Conservation (phyloP, 2,888 invertebrate species). For the Spodoptera littoralis region DNA sequence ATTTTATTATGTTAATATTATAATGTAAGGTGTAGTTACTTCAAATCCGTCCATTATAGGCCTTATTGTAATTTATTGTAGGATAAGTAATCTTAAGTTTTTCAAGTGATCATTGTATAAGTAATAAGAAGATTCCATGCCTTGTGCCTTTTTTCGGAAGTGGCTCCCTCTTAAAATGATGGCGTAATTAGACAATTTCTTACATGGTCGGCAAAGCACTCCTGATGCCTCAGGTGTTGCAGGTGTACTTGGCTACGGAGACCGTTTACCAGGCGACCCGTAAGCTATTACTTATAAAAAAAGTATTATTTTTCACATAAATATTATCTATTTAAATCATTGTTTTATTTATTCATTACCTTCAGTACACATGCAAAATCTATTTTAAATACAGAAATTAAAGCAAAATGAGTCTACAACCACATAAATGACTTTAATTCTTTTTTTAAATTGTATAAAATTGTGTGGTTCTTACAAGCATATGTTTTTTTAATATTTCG, state of each 20-base stretch:
- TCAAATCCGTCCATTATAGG: conserved; percentile 81
- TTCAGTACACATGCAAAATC: too few relatives aligned
- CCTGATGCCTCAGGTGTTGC: too few relatives aligned
- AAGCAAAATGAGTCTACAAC: too few relatives aligned
- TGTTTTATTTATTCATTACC: too few relatives aligned
- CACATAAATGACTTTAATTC: neutral
- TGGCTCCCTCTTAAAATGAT: conserved; percentile 7
- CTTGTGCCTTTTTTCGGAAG: conserved; percentile 56
- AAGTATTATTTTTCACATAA: too few relatives aligned
- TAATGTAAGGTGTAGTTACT: conserved; percentile 61
- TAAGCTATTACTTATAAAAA: too few relatives aligned
- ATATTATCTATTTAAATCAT: too few relatives aligned
- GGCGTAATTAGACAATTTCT: too few relatives aligned
- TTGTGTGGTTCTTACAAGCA: conserved; percentile 17
- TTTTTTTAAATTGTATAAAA: conserved; percentile 7
- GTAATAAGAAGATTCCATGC: conserved; percentile 44
- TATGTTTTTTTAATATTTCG: neutral
- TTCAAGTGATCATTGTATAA: conserved; percentile 51
- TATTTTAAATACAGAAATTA: too few relatives aligned
- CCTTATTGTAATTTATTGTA: conserved; percentile 87
- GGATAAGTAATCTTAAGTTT: conserved; percentile 56
- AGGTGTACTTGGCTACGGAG: too few relatives aligned
- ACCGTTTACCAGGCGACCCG: too few relatives aligned
- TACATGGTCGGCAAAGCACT: too few relatives aligned
- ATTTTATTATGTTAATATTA: conserved; percentile 47